A percentile compares a stretch with the other conserved stretches of the same genome.
Evolutionary conservation across 2,113 vertebrate genomes (phyloP).

Genomic region (Oceanites oceanicus): DNA sequence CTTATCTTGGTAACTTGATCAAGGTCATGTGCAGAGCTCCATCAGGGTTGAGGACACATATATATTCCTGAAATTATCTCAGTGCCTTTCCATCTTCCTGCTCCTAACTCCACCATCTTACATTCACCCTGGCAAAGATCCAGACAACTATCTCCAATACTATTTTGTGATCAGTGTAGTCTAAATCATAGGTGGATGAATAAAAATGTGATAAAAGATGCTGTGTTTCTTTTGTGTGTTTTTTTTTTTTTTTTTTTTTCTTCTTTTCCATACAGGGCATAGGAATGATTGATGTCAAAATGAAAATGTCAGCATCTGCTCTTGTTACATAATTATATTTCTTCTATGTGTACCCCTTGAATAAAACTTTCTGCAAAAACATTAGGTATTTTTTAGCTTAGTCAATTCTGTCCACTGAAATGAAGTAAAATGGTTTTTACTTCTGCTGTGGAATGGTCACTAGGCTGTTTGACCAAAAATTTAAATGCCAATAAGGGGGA

Average conservation of each 20-base stretch:
- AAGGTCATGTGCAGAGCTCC: background rate
- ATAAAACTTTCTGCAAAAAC: background rate
- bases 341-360: background rate
- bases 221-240: background rate
- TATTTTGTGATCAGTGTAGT: background rate
- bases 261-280: background rate
- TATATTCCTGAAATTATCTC: background rate
- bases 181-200: background rate
- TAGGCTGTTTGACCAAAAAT: background rate
- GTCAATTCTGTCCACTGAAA: background rate
- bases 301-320: background rate
- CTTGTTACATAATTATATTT: background rate
- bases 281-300: background rate
- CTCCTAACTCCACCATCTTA: background rate
- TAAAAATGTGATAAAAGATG: background rate
- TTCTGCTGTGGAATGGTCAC: background rate
- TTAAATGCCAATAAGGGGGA: background rate
- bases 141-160: background rate
- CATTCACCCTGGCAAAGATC: background rate
- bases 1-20: background rate
- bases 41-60: background rate
- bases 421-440: background rate
- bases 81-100: background rate
- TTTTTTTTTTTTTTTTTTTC: background rate
- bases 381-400: background rate